These are phyloP conservation scores for Ips nitidus DNA, from an alignment of 1,140 invertebrate species.

Conservation along the genomic window DNA sequence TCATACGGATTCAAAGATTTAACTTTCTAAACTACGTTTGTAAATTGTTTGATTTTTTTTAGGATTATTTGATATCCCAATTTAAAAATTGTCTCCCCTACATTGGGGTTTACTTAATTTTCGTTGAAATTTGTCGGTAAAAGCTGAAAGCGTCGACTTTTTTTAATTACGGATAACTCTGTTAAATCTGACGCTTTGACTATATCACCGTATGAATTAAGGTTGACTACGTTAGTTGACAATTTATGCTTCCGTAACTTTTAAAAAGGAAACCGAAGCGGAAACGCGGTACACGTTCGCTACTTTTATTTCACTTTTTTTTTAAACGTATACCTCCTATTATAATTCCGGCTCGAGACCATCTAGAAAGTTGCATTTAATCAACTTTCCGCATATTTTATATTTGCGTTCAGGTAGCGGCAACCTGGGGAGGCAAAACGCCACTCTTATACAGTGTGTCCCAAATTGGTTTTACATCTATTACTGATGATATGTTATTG, in stretches of 20 bases:
- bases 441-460: not conserved
- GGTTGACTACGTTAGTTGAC: conserved; percentile 1
- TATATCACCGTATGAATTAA: conserved; percentile 1
- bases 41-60: no score
- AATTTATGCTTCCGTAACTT: conserved; percentile 5
- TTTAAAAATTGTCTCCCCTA: no score
- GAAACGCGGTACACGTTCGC: not conserved
- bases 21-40: no score
- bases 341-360: not conserved
- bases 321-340: not conserved
- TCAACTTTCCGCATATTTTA: not conserved
- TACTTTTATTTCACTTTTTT: not conserved
- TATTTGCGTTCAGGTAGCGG: not conserved
- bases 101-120: no score
- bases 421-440: not conserved
- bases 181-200: conserved; percentile 1
- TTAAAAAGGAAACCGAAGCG: not conserved
- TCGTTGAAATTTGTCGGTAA: not conserved
- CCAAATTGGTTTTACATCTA: no score
- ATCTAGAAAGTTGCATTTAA: not conserved
- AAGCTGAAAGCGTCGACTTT: conserved; percentile 2
- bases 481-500: no score
- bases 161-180: not conserved
- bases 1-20: no score
- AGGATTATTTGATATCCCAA: no score